A percentile compares a stretch with the other conserved stretches of the same genome.
These are phyloP conservation scores for Circaetus gallicus DNA, from an alignment of 2,113 vertebrate genomes.

Conservation along the genomic window DNA sequence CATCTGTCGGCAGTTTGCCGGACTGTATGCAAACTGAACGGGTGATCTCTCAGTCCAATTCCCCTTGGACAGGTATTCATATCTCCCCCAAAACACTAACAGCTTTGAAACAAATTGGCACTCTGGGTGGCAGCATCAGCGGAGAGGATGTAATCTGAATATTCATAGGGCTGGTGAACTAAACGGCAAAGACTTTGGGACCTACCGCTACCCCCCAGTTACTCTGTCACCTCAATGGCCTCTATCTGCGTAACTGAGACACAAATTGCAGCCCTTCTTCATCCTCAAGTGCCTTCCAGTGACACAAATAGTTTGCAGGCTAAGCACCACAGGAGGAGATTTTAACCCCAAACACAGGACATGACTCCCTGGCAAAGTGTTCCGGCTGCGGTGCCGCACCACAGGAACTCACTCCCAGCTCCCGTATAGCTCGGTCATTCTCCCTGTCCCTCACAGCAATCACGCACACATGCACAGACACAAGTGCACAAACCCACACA, in stretches of 20 bases:
- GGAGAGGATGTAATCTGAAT: not conserved
- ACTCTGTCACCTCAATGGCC: not conserved
- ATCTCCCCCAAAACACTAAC: not conserved
- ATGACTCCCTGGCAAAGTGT: not conserved
- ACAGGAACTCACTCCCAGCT: not conserved
- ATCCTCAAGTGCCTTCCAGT: not conserved
- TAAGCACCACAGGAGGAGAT: not conserved
- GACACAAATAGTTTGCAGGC: not conserved
- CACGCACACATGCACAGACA: rapidly evolving
- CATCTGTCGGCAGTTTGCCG: not conserved
- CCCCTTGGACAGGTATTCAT: not conserved
- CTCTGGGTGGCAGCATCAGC: not conserved
- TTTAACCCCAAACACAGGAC: slow-evolving; percentile 11
- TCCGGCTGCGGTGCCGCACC: not conserved
- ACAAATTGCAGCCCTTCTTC: not conserved
- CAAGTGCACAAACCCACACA: not conserved
- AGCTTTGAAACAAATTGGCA: not conserved
- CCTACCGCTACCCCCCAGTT: not conserved
- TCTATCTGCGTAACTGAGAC: not conserved
- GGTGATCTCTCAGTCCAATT: not conserved
- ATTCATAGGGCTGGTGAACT: not conserved
- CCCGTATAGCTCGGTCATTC: not conserved
- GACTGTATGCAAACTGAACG: not conserved
- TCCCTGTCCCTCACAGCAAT: not conserved
- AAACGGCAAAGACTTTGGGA: not conserved